Base-by-base conservation (phyloP, 1,140 invertebrate species). In the Drosophila rufa region DNA sequence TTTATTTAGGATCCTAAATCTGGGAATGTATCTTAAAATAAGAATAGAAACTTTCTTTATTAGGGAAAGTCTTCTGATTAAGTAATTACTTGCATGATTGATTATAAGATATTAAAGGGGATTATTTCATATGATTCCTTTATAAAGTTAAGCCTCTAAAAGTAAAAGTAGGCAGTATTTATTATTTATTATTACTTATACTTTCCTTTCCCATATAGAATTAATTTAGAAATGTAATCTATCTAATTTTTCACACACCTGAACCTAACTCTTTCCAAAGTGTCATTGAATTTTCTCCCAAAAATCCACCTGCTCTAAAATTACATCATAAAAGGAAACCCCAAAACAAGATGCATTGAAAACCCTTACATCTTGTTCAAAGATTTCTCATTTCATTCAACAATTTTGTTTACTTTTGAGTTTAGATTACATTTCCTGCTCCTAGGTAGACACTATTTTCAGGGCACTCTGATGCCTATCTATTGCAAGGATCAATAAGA, bases 401-500 rank as follows among this genome's bases (percentile, higher is more conserved):
- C 1, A 43, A 33, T 33, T 33, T 27, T 43, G 14, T 33, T 45
- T 11, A 33, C 19, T 22, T 40, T 56, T 33, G 27, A 45, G 62
- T 67, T 36, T 69, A 53, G 62, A 42, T 53, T 67, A 67, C 62
- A 67, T 67, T 68, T 51, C 60, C 62, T 66, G 62, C 30, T 27
- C 11, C 7, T 15, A 53, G 46, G 66, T 45, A 67, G 66, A 25
- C 27, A 40, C 38, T 51, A 27, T 50, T 42, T 38, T 55, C 6
- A 25, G 42, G n/a, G 40, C 40, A 27, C 45, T 22, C 36, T 42
- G 51, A 27, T 42, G 22, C n/a, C 38, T 60, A 74, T 73, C 70
- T 43, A 11, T 33, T 17, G 17, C 4, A 58, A 59, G 53, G 70
- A 73, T 60, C 68, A 60, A 60, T 73, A 17, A 17, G 3, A 25